A percentile compares a stretch with the other conserved stretches of the same genome.
phyloP scores from a whole-genome alignment of 1,140 invertebrate species.

The Eupristina koningsbergeri region DNA sequence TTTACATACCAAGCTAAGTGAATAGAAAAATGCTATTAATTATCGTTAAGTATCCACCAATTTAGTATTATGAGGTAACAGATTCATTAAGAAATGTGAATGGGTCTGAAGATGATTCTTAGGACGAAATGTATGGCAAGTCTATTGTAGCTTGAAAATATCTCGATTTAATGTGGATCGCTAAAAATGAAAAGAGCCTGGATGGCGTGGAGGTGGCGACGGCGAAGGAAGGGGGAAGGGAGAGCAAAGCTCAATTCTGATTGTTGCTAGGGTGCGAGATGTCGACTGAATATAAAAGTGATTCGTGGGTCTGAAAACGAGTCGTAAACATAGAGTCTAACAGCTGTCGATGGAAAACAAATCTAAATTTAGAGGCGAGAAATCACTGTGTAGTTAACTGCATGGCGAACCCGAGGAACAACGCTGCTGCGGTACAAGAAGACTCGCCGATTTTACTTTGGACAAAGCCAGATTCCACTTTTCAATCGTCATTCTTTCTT shows the following conservation, averaged over 20 bases:
- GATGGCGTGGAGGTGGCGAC: background rate
- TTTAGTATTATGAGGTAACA: no score
- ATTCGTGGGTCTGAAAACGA: conserved; percentile 65
- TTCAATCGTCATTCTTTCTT: background rate
- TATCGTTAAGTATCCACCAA: no score
- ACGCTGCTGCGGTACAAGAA: no score
- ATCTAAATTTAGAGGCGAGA: conserved; percentile 65
- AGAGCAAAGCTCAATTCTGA: conserved; percentile 28
- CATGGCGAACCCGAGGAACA: no score
- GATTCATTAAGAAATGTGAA: background rate
- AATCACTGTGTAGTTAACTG: no score
- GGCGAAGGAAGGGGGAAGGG: background rate
- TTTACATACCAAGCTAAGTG: no score
- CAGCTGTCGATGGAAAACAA: conserved; percentile 71
- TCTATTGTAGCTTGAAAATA: conserved; percentile 53
- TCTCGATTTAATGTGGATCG: background rate
- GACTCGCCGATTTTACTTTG: no score
- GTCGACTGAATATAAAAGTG: conserved; percentile 60
- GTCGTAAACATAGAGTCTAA: conserved; percentile 66
- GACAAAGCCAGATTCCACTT: background rate
- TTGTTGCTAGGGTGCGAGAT: conserved; percentile 41
- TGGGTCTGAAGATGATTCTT: background rate
- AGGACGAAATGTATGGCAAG: background rate
- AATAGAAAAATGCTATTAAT: no score
- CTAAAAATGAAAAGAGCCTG: background rate